Percentiles rank a stretch among this genome's conserved stretches.
Evolutionary conservation across 2,113 vertebrate genomes (phyloP).

Genomic region (Nansenia antarctica): DNA sequence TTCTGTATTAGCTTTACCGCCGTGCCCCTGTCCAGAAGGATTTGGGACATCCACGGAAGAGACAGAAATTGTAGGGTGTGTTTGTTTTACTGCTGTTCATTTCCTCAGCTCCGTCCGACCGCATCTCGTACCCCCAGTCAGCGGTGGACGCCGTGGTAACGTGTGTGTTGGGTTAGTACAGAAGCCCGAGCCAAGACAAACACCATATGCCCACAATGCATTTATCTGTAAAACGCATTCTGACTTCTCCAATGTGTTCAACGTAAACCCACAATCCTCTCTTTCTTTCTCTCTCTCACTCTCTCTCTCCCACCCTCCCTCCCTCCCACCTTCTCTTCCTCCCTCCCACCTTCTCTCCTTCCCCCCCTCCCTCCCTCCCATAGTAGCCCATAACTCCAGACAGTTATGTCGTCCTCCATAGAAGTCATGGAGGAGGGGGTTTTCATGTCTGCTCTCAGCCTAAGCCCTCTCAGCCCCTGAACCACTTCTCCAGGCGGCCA

Average conservation of each 20-base stretch:
- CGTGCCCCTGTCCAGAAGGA: neutral
- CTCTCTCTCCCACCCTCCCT: too few species aligned
- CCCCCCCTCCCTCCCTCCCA: too few species aligned
- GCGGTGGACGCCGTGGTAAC: neutral
- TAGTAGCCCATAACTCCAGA: neutral
- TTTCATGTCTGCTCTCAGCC: neutral
- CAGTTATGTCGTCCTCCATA: neutral
- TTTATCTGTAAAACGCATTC: neutral
- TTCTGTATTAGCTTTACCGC: neutral
- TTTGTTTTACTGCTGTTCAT: conserved; percentile 9
- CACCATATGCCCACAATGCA: conserved; percentile 8
- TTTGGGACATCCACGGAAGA: neutral
- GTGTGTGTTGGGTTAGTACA: neutral
- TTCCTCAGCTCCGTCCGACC: neutral
- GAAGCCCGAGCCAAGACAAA: conserved; percentile 7
- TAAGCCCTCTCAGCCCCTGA: neutral
- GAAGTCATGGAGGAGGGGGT: neutral
- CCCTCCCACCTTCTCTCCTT: too few species aligned
- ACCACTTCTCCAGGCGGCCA: conserved; percentile 2
- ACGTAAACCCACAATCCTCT: neutral
- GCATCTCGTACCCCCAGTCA: neutral
- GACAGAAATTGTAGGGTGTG: conserved; percentile 2
- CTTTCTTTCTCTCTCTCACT: neutral
- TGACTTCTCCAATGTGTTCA: neutral
- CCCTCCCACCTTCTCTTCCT: too few species aligned